Percentiles rank a stretch among this genome's conserved stretches.
These are phyloP conservation scores for Tenrec ecaudatus DNA, from an alignment of 2,113 vertebrate genomes.

Conservation along the genomic window DNA sequence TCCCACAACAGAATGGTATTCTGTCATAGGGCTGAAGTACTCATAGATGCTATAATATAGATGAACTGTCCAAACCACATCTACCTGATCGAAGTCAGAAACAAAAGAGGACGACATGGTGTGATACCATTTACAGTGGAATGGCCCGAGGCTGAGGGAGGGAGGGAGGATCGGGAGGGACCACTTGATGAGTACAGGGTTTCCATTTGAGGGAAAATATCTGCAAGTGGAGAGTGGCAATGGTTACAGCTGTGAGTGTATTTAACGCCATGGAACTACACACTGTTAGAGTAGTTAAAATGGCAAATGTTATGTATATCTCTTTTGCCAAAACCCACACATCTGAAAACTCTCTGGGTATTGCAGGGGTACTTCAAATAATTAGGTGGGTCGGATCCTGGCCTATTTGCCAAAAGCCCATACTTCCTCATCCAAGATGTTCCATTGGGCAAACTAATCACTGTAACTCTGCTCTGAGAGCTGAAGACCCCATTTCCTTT, in stretches of 20 bases:
- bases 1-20: neutral
- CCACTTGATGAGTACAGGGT: neutral
- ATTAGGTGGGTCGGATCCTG: neutral
- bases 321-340: neutral
- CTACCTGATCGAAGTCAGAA: neutral
- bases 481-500: constrained; percentile 13
- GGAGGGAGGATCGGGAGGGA: neutral
- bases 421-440: neutral
- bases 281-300: neutral
- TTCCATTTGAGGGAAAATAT: neutral
- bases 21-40: neutral
- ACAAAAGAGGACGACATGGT: neutral
- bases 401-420: neutral
- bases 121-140: neutral
- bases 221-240: neutral
- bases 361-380: neutral
- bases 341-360: neutral
- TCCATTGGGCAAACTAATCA: neutral
- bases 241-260: neutral
- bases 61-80: neutral
- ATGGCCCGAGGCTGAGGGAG: neutral
- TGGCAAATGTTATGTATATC: neutral
- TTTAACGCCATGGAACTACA: neutral
- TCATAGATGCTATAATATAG: neutral
- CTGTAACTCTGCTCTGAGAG: neutral